A percentile compares a stretch with the other conserved stretches of the same genome.
phyloP scores from a whole-genome alignment of 2,113 vertebrate genomes.

The Heliornis fulica region DNA sequence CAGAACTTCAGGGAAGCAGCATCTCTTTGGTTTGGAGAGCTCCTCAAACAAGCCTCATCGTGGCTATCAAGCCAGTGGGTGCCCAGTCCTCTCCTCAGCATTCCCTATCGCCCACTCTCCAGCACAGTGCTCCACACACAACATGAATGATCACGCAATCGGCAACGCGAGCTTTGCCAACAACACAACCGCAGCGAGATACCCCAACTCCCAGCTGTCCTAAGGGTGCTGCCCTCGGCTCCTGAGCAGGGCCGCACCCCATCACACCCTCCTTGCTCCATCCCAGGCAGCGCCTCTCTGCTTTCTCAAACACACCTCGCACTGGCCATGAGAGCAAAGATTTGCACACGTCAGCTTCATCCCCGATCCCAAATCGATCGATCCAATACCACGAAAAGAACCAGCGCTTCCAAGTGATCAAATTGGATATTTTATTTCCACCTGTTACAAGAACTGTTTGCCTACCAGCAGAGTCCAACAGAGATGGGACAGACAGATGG shows the following conservation, averaged over 20 bases:
- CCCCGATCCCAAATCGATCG: no score
- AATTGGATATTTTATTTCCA: conserved; percentile 67
- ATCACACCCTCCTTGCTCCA: rapidly evolving
- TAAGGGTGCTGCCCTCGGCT: no score
- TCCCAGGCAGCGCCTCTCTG: rapidly evolving
- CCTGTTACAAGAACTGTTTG: conserved; percentile 48
- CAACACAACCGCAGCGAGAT: rapidly evolving
- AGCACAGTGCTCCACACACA: rapidly evolving
- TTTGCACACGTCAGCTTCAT: no score
- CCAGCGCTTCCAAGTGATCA: background rate
- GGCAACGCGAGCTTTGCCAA: rapidly evolving
- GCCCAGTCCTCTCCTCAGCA: no score
- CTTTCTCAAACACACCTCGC: no score
- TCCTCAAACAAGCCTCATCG: background rate
- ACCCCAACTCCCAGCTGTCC: background rate
- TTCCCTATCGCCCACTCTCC: rapidly evolving
- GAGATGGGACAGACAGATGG: conserved; percentile 28
- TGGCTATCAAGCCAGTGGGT: rapidly evolving
- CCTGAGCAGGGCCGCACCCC: rapidly evolving
- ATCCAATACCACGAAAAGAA: rapidly evolving
- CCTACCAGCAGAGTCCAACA: conserved; percentile 57
- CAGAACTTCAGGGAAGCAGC: background rate
- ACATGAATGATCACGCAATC: rapidly evolving
- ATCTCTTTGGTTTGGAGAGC: no score
- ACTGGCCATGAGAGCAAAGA: background rate